A percentile compares a stretch with the other conserved stretches of the same genome.
These are phyloP conservation scores for Hemibagrus wyckioides DNA, from an alignment of 2,113 vertebrate genomes.

Conservation along the genomic window DNA sequence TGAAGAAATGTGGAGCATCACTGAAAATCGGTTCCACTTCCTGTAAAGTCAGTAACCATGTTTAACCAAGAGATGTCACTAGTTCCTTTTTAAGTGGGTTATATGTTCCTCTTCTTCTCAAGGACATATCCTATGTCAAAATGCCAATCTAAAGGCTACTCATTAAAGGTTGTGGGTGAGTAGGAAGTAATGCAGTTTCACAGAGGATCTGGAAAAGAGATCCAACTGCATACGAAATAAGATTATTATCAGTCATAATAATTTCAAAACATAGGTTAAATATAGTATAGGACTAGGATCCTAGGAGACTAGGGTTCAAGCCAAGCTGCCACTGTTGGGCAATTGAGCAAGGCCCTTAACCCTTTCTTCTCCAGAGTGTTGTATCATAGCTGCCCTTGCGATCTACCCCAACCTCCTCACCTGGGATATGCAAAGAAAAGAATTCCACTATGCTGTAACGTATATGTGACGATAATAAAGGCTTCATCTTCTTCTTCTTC, in stretches of 20 bases:
- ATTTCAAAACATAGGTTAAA: neutral
- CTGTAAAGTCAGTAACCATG: conserved; percentile 1
- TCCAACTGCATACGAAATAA: neutral
- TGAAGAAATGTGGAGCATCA: neutral
- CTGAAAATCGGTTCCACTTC: neutral
- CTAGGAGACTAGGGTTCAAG: no score
- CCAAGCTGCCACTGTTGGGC: no score
- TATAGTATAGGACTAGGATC: neutral
- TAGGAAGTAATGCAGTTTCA: neutral
- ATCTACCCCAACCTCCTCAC: no score
- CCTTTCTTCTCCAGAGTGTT: no score
- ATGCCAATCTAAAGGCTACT: neutral
- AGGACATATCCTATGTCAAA: neutral
- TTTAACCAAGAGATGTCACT: conserved; percentile 35
- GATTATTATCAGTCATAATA: neutral
- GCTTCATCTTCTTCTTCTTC: no score
- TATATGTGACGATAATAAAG: no score
- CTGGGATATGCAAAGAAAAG: no score
- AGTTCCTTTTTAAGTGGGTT: conserved; percentile 1
- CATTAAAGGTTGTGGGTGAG: conserved; percentile 8
- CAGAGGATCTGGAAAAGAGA: neutral
- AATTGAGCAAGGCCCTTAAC: no score
- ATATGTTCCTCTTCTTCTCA: neutral
- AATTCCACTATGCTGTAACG: no score
- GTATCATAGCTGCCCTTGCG: no score